phyloP scores from a whole-genome alignment of 1,140 invertebrate genomes.

The Mycetomoellerius zeteki region DNA sequence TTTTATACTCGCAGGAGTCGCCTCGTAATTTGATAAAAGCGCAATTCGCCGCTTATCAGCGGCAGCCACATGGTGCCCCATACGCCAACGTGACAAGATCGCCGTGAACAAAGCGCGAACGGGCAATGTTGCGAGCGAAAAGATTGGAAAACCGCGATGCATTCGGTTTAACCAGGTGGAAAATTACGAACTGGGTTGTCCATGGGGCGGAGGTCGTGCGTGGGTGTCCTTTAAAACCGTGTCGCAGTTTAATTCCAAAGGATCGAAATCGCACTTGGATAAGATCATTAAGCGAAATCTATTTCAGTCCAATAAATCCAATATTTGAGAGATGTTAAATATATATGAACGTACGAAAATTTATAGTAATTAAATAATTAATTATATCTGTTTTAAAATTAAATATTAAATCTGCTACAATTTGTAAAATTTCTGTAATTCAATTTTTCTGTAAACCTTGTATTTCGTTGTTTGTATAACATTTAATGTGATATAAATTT shows the following conservation, averaged over 20 bases:
- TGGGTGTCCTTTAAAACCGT: constrained; percentile 39
- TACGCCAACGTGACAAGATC: constrained; percentile 74
- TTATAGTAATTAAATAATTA: neutral
- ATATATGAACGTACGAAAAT: neutral
- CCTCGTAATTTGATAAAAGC: constrained; percentile 82
- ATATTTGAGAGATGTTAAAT: neutral
- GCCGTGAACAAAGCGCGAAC: constrained; percentile 56
- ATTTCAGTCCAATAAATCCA: neutral
- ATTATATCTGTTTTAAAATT: neutral
- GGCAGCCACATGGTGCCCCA: constrained; percentile 82
- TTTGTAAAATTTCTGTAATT: neutral
- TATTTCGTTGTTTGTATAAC: neutral
- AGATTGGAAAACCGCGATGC: constrained; percentile 60
- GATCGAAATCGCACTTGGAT: neutral
- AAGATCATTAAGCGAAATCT: neutral
- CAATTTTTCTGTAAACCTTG: neutral
- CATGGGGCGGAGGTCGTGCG: constrained; percentile 31
- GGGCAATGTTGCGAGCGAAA: constrained; percentile 54
- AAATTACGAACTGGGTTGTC: constrained; percentile 68
- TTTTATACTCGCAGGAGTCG: constrained; percentile 79
- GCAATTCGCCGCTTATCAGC: constrained; percentile 85
- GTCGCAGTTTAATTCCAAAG: constrained; percentile 26
- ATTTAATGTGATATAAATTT: neutral
- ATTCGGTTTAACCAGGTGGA: constrained; percentile 72
- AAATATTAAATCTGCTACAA: neutral